Percentiles rank a stretch among this genome's conserved stretches.
These are phyloP conservation scores for Agonopterix heracliana DNA, from an alignment of 2,888 invertebrate genomes.

Conservation along the genomic window DNA sequence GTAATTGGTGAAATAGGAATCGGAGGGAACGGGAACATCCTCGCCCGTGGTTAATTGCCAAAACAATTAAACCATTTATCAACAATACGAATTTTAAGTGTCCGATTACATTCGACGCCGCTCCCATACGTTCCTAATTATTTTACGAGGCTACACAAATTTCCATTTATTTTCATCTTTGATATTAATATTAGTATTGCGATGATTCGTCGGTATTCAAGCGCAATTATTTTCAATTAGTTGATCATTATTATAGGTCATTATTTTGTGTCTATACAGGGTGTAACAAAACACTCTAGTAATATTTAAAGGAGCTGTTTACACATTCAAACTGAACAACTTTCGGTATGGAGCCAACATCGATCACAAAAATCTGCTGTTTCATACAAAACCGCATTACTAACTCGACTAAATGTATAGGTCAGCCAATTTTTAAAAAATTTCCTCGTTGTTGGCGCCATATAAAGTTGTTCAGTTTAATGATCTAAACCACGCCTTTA, in stretches of 20 bases:
- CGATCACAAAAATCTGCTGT: too few species aligned
- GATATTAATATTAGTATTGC: conserved; percentile 5
- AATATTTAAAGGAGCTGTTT: too few species aligned
- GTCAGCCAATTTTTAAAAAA: too few species aligned
- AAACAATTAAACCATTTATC: conserved; percentile 63
- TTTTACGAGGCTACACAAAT: conserved; percentile 26
- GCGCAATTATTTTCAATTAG: conserved; percentile 1
- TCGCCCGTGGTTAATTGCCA: conserved; percentile 47
- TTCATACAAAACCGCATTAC: too few species aligned
- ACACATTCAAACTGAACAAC: too few species aligned
- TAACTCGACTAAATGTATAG: too few species aligned
- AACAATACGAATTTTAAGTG: conserved; percentile 44
- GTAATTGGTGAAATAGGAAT: neutral
- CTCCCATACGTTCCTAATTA: conserved; percentile 33
- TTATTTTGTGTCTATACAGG: too few species aligned
- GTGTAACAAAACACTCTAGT: too few species aligned
- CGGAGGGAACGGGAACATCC: conserved; percentile 15
- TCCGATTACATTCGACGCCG: conserved; percentile 32
- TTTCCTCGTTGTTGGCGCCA: too few species aligned
- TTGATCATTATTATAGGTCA: neutral
- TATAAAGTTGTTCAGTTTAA: too few species aligned
- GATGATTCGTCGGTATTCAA: conserved; percentile 3
- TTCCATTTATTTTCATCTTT: conserved; percentile 29
- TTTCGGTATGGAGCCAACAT: too few species aligned
- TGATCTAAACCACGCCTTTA: too few species aligned